These are phyloP conservation scores for Pipistrellus pygmaeus DNA, from an alignment of 2,797 vertebrate genomes.

Conservation along the genomic window DNA sequence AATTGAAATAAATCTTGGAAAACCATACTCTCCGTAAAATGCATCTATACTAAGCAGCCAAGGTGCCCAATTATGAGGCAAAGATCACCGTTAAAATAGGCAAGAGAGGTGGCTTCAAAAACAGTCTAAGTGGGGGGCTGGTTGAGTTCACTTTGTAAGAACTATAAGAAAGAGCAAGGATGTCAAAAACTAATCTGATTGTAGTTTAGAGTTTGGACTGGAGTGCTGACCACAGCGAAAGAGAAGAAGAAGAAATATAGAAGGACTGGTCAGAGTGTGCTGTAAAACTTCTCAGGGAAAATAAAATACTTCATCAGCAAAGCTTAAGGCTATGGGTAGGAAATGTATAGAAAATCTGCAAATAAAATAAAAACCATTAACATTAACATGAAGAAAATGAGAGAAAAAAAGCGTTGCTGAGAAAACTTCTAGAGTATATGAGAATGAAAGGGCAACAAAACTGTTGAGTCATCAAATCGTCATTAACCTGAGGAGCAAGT, in stretches of 20 bases:
- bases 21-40: neutral
- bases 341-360: neutral
- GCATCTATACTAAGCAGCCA: neutral
- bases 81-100: neutral
- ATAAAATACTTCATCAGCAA: neutral
- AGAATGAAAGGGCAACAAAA: neutral
- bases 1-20: neutral
- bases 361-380: neutral
- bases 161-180: neutral
- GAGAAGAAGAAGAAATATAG: conserved; percentile 12
- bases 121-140: neutral
- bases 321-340: neutral
- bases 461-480: neutral
- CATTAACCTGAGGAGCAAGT: conserved; percentile 7
- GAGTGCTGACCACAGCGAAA: neutral
- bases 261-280: neutral
- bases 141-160: neutral
- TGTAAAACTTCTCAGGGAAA: neutral
- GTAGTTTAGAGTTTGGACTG: neutral
- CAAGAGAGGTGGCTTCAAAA: neutral
- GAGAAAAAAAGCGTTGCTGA: neutral
- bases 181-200: neutral
- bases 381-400: neutral
- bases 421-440: neutral
- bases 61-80: neutral